phyloP scores from a whole-genome alignment of 2,113 vertebrate genomes.

The Aramus guarauna region DNA sequence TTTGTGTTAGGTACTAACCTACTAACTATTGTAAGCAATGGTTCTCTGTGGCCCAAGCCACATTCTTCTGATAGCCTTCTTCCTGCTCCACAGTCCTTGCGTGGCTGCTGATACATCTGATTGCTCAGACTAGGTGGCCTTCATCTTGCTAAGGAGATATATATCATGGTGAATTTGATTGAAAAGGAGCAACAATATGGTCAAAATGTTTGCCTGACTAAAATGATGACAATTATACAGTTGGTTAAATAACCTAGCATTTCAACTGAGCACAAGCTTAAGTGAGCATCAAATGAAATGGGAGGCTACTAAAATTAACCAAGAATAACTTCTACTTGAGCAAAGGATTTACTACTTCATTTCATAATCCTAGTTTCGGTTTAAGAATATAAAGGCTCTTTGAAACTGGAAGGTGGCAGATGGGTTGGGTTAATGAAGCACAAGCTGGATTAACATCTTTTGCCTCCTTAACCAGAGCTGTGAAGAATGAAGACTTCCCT shows the following conservation, averaged over 20 bases:
- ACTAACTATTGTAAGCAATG: background rate
- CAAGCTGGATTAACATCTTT: background rate
- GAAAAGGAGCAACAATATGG: background rate
- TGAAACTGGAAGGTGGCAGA: background rate
- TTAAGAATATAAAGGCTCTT: background rate
- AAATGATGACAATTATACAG: background rate
- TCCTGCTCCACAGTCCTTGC: background rate
- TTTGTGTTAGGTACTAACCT: background rate
- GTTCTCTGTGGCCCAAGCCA: background rate
- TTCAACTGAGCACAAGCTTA: background rate
- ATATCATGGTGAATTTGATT: background rate
- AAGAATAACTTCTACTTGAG: background rate
- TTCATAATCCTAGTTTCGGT: background rate
- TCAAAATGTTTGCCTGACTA: background rate
- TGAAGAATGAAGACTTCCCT: background rate
- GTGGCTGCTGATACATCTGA: background rate
- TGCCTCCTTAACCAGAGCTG: background rate
- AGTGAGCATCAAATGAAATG: background rate
- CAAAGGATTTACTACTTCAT: background rate
- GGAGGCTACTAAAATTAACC: background rate
- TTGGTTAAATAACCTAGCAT: background rate
- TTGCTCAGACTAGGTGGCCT: background rate
- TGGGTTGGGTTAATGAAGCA: background rate
- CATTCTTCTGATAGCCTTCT: background rate
- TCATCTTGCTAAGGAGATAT: background rate